A percentile compares a stretch with the other conserved stretches of the same genome.
phyloP scores from a whole-genome alignment of 2,113 vertebrate species.

The Psittacula cyanocephala region DNA sequence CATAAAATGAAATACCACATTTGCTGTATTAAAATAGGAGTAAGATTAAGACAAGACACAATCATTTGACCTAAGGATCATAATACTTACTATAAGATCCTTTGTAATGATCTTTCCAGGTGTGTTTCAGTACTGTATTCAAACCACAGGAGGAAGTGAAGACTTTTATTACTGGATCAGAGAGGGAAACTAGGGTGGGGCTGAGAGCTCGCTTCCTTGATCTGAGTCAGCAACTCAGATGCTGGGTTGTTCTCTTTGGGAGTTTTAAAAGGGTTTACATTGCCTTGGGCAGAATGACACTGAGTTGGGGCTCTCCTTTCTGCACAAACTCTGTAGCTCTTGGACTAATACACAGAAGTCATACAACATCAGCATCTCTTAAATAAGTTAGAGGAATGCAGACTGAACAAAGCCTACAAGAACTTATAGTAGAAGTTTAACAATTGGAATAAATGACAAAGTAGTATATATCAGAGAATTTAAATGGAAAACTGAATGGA shows the following conservation, averaged over 20 bases:
- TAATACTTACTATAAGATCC: not conserved
- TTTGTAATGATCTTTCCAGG: not conserved
- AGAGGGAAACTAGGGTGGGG: not conserved
- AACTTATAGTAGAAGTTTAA: not conserved
- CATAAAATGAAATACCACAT: not conserved
- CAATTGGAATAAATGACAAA: not conserved
- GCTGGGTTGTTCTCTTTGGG: accelerated
- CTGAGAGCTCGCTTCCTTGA: not conserved
- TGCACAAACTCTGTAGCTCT: not conserved
- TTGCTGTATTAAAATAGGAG: not conserved
- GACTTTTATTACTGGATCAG: not conserved
- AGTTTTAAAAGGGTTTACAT: not conserved
- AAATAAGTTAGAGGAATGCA: not conserved
- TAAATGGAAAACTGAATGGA: not conserved
- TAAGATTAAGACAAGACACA: not conserved
- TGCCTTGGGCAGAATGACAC: not conserved
- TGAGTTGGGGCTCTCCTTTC: not conserved
- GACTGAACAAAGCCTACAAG: not conserved
- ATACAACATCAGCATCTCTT: not conserved
- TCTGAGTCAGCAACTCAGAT: not conserved
- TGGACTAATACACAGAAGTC: not conserved
- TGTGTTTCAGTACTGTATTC: not conserved
- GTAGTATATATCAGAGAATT: not conserved
- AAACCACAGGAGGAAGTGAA: not conserved
- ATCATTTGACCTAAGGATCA: not conserved